Conservation (phyloP, 2,888 invertebrate genomes). For the Odontothrips loti region DNA sequence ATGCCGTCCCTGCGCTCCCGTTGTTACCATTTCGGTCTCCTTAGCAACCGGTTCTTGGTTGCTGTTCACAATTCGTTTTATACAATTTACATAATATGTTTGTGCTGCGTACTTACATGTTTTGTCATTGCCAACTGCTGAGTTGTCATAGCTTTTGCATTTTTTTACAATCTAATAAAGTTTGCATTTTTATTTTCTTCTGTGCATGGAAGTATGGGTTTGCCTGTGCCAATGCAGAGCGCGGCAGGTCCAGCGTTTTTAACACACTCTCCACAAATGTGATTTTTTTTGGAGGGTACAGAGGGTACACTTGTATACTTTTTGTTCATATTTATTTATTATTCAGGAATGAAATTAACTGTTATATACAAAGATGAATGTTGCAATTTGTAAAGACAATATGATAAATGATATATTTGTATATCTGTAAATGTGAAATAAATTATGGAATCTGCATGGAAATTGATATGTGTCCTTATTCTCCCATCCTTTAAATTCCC, state of each 20-base stretch:
- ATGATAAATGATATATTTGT: no score
- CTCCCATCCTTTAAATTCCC: no score
- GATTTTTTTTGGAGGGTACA: neutral
- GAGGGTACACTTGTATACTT: conserved; percentile 17
- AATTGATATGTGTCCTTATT: no score
- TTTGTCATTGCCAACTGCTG: neutral
- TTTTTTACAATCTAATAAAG: conserved; percentile 3
- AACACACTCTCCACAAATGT: neutral
- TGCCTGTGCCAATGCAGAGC: no score
- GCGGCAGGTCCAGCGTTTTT: neutral
- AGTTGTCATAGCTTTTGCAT: conserved; percentile 21
- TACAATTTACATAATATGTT: neutral
- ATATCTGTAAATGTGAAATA: no score
- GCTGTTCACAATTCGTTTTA: neutral
- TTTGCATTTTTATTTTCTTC: neutral
- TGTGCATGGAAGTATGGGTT: neutral
- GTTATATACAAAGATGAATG: neutral
- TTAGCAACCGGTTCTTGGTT: neutral
- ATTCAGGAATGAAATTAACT: neutral
- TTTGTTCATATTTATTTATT: neutral
- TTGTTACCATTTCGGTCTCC: no score
- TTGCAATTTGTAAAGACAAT: no score
- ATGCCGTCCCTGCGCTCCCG: no score
- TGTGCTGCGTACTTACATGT: conserved; percentile 8
- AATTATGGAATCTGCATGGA: no score